Percentiles rank a stretch among this genome's conserved stretches.
These are phyloP conservation scores for Haemorhous mexicanus DNA, from an alignment of 2,113 vertebrate genomes.

Conservation along the genomic window DNA sequence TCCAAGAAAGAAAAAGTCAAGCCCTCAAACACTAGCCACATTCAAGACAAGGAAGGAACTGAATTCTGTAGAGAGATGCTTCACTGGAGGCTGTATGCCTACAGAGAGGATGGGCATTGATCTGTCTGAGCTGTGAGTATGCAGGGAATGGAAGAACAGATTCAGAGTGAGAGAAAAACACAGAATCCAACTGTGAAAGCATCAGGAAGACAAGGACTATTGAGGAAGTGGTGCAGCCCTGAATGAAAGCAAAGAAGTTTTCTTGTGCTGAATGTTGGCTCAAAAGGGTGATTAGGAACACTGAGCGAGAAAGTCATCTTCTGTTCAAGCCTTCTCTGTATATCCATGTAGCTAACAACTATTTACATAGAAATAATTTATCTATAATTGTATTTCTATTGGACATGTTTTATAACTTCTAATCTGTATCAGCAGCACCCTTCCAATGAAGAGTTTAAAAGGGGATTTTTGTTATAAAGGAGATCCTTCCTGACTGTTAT, in stretches of 20 bases:
- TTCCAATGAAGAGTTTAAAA: not conserved
- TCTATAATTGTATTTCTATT: not conserved
- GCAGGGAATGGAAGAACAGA: not conserved
- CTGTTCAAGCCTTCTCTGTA: not conserved
- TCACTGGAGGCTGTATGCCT: not conserved
- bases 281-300: not conserved
- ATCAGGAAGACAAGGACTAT: slow-evolving; percentile 7
- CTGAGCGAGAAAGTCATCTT: not conserved
- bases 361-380: not conserved
- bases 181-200: slow-evolving; percentile 10
- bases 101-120: not conserved
- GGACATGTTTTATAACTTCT: not conserved
- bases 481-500: not conserved
- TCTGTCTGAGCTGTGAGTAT: not conserved
- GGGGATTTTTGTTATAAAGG: not conserved
- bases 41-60: not conserved
- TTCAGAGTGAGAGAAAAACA: not conserved
- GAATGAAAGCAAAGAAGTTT: not conserved
- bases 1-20: not conserved
- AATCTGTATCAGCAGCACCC: not conserved
- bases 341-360: not conserved
- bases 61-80: not conserved
- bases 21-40: not conserved
- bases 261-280: not conserved
- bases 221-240: not conserved